A percentile compares a stretch with the other conserved stretches of the same genome.
These are phyloP conservation scores for Achatina immaculata DNA, from an alignment of 1,140 invertebrate genomes.

Conservation along the genomic window DNA sequence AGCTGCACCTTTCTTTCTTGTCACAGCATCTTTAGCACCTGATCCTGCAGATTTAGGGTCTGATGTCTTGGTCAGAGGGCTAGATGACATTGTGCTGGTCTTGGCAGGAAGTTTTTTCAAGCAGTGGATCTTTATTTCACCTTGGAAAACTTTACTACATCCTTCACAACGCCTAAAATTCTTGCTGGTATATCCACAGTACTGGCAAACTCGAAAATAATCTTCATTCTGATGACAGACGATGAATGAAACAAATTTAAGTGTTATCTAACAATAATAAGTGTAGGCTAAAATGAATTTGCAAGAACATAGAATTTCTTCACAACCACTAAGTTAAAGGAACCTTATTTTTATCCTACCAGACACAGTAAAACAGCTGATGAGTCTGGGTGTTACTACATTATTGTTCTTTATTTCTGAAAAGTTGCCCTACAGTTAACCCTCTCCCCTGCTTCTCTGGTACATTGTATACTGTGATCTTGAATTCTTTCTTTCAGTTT, in stretches of 20 bases:
- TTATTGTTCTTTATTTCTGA: too few relatives aligned
- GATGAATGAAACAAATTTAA: conserved; percentile 2
- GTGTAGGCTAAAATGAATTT: too few relatives aligned
- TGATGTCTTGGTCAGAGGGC: not conserved
- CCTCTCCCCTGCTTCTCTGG: too few relatives aligned
- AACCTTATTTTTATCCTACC: too few relatives aligned
- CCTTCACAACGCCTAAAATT: conserved; percentile 50
- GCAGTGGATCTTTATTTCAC: conserved; percentile 44
- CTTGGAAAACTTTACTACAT: conserved; percentile 45
- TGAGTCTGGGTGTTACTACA: too few relatives aligned
- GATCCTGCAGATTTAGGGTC: not conserved
- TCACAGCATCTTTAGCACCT: not conserved
- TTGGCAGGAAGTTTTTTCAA: conserved; percentile 16
- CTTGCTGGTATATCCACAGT: conserved; percentile 53
- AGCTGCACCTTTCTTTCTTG: not conserved
- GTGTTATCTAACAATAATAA: too few relatives aligned
- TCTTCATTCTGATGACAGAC: conserved; percentile 40
- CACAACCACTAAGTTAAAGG: too few relatives aligned
- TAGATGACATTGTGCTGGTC: not conserved
- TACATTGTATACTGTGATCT: too few relatives aligned
- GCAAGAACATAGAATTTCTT: too few relatives aligned
- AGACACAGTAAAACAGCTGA: too few relatives aligned
- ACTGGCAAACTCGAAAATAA: conserved; percentile 44
- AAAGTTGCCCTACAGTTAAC: too few relatives aligned
- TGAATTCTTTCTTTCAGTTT: too few relatives aligned